phyloP scores from a whole-genome alignment of 2,797 vertebrate species.

The Anisognathus igniventris region DNA sequence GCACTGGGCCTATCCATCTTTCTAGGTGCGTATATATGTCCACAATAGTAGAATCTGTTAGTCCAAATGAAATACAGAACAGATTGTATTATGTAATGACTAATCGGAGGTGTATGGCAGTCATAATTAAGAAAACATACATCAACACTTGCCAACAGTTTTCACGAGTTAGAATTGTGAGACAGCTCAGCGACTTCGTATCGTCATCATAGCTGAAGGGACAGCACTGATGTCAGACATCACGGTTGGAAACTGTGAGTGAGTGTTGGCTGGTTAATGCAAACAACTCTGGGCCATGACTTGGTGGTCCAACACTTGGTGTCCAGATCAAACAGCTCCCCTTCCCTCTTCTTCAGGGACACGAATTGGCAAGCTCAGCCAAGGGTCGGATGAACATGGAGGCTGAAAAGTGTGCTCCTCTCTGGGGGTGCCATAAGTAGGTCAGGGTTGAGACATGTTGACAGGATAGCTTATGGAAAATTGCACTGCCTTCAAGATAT shows the following conservation, averaged over 20 bases:
- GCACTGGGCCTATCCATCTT: neutral
- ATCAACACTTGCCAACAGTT: constrained; percentile 27
- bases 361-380: neutral
- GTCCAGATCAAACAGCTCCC: neutral
- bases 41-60: neutral
- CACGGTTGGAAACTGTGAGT: neutral
- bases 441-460: neutral
- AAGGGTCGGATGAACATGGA: neutral
- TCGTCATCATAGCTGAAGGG: neutral
- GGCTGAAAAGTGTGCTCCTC: neutral
- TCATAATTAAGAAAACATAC: constrained; percentile 17
- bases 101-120: constrained; percentile 1
- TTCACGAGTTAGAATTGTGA: neutral
- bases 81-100: constrained; percentile 32
- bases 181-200: neutral
- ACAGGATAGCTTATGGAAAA: constrained; percentile 21
- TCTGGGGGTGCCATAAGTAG: constrained; percentile 6
- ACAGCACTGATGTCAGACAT: neutral
- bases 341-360: neutral
- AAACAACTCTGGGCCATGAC: neutral
- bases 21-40: neutral
- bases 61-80: constrained; percentile 13
- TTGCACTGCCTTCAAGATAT: neutral
- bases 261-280: neutral
- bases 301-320: neutral